These are phyloP conservation scores for Ryuthela nishihirai DNA, from an alignment of 2,888 invertebrate species.

Conservation along the genomic window DNA sequence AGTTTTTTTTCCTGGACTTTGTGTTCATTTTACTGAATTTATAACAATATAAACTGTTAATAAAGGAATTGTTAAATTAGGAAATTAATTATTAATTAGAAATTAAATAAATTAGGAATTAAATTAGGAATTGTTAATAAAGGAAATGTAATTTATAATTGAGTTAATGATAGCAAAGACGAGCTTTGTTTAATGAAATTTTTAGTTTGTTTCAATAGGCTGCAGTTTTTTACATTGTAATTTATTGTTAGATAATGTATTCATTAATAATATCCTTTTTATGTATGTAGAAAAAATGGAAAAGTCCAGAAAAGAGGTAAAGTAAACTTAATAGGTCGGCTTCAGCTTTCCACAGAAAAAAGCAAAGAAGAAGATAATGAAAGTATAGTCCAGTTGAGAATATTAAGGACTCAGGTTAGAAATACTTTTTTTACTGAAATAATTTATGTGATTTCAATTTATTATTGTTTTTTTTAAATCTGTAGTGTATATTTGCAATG, in stretches of 20 bases:
- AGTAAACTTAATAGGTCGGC: slow-evolving; percentile 82
- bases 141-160: too few species aligned
- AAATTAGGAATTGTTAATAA: too few species aligned
- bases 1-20: too few species aligned
- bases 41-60: too few species aligned
- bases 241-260: background rate
- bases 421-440: too few species aligned
- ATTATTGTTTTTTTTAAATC: background rate
- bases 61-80: too few species aligned
- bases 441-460: slow-evolving; percentile 4
- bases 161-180: too few species aligned
- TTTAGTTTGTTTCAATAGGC: too few species aligned
- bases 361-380: slow-evolving; percentile 97
- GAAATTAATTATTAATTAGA: too few species aligned
- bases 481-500: background rate
- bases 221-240: background rate
- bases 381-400: slow-evolving; percentile 94
- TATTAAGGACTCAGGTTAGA: slow-evolving; percentile 71
- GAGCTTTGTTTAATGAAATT: too few species aligned
- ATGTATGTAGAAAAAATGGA: slow-evolving; percentile 73
- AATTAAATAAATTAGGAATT: too few species aligned
- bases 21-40: too few species aligned
- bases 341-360: slow-evolving; percentile 77
- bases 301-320: slow-evolving; percentile 92
- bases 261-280: background rate